These are phyloP conservation scores for Enteromius unitaeniatus DNA, from an alignment of 2,797 vertebrate species.

Conservation along the genomic window DNA sequence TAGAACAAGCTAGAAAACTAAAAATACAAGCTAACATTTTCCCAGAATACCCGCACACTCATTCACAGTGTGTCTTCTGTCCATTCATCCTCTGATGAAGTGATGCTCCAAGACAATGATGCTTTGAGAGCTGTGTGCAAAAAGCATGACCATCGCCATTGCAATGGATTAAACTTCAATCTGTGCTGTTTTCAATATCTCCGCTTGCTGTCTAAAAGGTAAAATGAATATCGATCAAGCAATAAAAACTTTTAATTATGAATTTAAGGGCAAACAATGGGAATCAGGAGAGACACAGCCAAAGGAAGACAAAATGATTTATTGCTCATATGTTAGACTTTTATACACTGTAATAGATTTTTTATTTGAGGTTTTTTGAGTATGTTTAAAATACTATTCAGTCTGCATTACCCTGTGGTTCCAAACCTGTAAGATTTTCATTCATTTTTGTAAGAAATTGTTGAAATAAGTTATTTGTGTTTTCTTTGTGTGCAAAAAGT, in stretches of 20 bases:
- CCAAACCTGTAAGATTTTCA: neutral
- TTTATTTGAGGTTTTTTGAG: neutral
- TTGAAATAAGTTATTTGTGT: too few species aligned
- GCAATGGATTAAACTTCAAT: conserved; percentile 20
- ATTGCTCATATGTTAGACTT: neutral
- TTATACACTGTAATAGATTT: neutral
- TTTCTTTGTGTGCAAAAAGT: too few species aligned
- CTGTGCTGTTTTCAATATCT: neutral
- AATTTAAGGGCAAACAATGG: neutral
- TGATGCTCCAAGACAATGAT: neutral
- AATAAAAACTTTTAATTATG: conserved; percentile 3
- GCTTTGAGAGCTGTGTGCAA: conserved; percentile 12
- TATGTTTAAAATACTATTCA: neutral
- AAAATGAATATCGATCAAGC: conserved; percentile 7
- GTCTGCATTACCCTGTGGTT: neutral
- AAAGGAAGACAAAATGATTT: neutral
- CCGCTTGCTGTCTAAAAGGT: neutral
- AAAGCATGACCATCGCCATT: conserved; percentile 13
- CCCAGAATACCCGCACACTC: neutral
- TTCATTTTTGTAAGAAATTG: neutral
- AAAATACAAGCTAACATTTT: conserved; percentile 44
- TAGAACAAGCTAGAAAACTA: conserved; percentile 32
- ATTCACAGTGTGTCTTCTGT: conserved; percentile 1
- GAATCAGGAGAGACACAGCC: neutral
- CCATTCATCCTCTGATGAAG: conserved; percentile 28